Base-by-base conservation (phyloP, 2,888 invertebrate species). In the Latrodectus elegans region DNA sequence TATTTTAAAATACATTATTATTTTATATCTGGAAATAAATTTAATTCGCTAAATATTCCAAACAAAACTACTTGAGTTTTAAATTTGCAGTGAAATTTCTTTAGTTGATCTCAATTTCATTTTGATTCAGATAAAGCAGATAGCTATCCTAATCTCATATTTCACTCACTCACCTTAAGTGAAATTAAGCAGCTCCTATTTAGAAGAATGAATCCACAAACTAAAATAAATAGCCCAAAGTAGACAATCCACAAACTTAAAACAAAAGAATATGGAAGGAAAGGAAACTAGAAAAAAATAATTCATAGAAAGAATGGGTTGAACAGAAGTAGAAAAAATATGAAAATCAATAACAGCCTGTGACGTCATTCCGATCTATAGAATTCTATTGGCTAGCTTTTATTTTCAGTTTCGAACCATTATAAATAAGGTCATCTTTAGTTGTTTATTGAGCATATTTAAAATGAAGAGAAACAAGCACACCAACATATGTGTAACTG, bases 351-450 rank as follows among this genome's bases (percentile, higher is more conserved):
- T 83, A 83, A 64, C 71, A 52, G 26, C 26, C 12, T 52, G 65
- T 83, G 83, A 83, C 83, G 83, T 83, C 83, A 83, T 17, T 15
- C 22, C 17, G 64, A 83, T 71, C 83, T 64, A 64, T 77, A 71
- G 17, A 22, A 22, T 55, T 67, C 76, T 76, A 83, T 83, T 83
- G 82, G 83, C 51, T 60, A 60, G 10, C 15, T 72, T 65, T 8
- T 75, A 60, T 75, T 67, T 53, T 9, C 67, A 71, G 52, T 53
- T 74, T 82, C 55, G 17, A 68, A 65, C 49, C 67, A 22, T 26
- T 15, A n/a, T 49, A 82, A 74, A 60, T 38, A 53, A 78, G 68
- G 78, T 78, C 78, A 78, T 22, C 26, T 65, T 53, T 60, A 15
- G 71, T 52, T 71, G 71, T 71, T 71, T 38, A 38, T 38, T 38